Base-by-base conservation (phyloP, 2,113 vertebrate species). In the Lagopus muta region DNA sequence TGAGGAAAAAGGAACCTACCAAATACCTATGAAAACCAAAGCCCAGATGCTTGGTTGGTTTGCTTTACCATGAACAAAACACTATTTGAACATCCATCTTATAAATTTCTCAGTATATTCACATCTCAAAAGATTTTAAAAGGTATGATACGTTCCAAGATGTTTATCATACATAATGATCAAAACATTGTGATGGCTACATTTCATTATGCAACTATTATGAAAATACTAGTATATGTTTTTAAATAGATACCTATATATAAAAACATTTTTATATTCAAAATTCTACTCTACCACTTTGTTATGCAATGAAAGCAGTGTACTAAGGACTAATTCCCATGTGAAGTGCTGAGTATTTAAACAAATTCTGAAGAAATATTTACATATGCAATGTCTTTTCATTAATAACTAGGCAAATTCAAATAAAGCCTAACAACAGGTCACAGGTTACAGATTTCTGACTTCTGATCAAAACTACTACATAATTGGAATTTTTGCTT, bases 361-460 rank as follows among this genome's bases (percentile, higher is more conserved):
- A 78, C 27, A 80, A 92, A 55, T 91, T 66, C 40, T 70, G 22
- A 93, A 91, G 20, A 90, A 83, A 73, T 76, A 86, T 73, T 72
- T 94, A 66, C 25, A 40, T 22, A 52, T 47, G 47, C 34, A 45
- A 74, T 62, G 21, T 45, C 27, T 70, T 75, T 50, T 75, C 76
- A 81, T 82, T 82, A 86, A 74, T 50, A 96, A 42, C 12, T 32
- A 38, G 30, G 38, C 32, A 83, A 95, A 95, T 16, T 78, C 38
- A 81, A 90, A 84, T 43, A 77, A 86, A 67, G 48, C 32, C 52
- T 88, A 89, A 86, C 25, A 91, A 73, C 14, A 78, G 38, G 45
- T 48, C 61, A 90, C 14, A 86, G 28, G 9, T 54, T 66, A 74
- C n/a, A 38, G 42, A 82, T 75, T 90, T 87, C 11, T 30, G 64